Base-by-base conservation (phyloP, 2,888 invertebrate species). In the Balanococcus diminutus region DNA sequence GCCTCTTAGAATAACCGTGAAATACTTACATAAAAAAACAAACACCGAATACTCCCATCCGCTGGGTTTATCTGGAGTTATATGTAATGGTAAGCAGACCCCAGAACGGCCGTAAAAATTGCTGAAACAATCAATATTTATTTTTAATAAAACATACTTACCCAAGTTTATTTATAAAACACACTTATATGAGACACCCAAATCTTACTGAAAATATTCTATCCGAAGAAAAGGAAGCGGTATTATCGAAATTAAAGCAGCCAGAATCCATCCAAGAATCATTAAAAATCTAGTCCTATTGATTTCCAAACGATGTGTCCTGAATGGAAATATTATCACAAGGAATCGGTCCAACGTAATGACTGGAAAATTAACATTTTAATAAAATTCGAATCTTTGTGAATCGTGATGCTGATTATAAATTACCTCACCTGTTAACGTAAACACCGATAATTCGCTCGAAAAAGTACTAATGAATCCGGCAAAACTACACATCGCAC, bases 11-110 rank as follows among this genome's bases (percentile, higher is more conserved):
- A n/a, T n/a, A n/a, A n/a, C n/a, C n/a, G n/a, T n/a, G n/a, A n/a
- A 32, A 16, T 84, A 86, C 88, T 87, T 87, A 89, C 89, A 88
- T 19, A 91, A 88, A 88, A 91, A 91, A n/a, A 91, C 90, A 87
- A 91, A 91, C 25, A 91, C 91, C 0, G 91, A 91, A 88, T 91
- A 91, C 88, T 91, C 91, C 91, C 91, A 91, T 11, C 91, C 91
- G 82, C 89, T 90, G 0, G 91, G 91, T 87, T 90, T 90, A 56
- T 91, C 90, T 9, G 90, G 90, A 5, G 91, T 91, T 82, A 91
- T 91, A 88, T 91, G 91, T 31, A 91, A 89, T 1, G 91, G 91
- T 61, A 91, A 89, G 87, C 91, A 91, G 6, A 91, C 91, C 0
- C 91, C 91, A 0, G 91, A 91, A 39, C 91, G 89, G 0, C 91